Evolutionary conservation across 2,888 invertebrate genomes (phyloP), one percentile per base, ranked within the genome.

Genomic region (Scaptomyza polygonia): DNA sequence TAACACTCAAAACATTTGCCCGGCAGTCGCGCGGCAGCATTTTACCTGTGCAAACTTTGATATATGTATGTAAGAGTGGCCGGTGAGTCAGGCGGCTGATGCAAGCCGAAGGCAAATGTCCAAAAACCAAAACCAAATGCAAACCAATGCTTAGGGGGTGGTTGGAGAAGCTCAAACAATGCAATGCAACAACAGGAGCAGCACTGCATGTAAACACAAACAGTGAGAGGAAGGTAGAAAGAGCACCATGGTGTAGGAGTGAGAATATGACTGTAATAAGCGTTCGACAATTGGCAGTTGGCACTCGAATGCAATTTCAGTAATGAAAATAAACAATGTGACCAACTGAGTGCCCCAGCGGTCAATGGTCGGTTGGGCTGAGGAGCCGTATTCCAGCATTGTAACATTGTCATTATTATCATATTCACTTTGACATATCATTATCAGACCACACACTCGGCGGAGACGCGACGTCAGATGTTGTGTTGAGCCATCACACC

Each of bases 221-320:
- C 87, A 39, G 47, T 34, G 43, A 25, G 25, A 18, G 7, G 42
- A 11, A 32, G 30, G 11, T 12, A 36, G 42, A 40, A 40, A 25
- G 21, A 18, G 7, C 5, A 18, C 6, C 5, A 16, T 4, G 16
- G 5, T 7, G 21, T 47, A 8, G 51, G 47, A 57, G 45, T 65
- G 72, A 36, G 66, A 55, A 54, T 34, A 21, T 42, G 51, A 61
- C 57, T 58, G 43, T 43, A 48, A 57, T 32, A 69, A 56, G 56
- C 69, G 53, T 34, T 36, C 39, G 56, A 42, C 72, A 76, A 70
- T 73, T 70, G 62, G 67, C 88, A 87, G 84, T 88, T 86, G 79
- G 85, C 88, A 86, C 86, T 88, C 79, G 85, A 86, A 86, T 88
- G 86, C 85, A 86, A 86, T 86, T 86, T 86, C 85, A 86, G 85